phyloP scores from a whole-genome alignment of 2,797 vertebrate genomes.

The Phoebastria nigripes region DNA sequence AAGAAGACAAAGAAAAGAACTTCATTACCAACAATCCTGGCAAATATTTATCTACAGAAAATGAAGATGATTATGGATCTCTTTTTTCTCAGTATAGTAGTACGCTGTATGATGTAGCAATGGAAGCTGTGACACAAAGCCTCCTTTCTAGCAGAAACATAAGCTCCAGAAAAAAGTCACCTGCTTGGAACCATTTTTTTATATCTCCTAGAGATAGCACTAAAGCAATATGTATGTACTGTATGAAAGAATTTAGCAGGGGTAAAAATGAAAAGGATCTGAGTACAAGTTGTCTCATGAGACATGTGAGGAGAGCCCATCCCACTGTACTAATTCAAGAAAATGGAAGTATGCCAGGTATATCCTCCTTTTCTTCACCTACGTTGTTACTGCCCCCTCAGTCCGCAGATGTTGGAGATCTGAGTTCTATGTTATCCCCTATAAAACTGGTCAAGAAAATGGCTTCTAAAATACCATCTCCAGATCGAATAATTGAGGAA shows the following conservation, averaged over 20 bases:
- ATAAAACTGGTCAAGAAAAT: conserved; percentile 83
- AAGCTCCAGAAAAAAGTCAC: conserved; percentile 93
- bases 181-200: conserved; percentile 98
- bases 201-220: conserved; percentile 97
- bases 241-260: conserved; percentile 98
- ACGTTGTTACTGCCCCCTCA: conserved; percentile 64
- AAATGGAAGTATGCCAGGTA: conserved; percentile 74
- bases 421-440: conserved; percentile 77
- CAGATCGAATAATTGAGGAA: conserved; percentile 81
- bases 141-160: conserved; percentile 88
- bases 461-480: conserved; percentile 83
- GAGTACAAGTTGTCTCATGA: conserved; percentile 98
- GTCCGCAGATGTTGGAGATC: conserved; percentile 62
- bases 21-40: conserved; percentile 77
- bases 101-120: conserved; percentile 94
- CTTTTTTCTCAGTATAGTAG: conserved; percentile 92
- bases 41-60: conserved; percentile 80
- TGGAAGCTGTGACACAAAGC: conserved; percentile 98
- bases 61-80: conserved; percentile 86
- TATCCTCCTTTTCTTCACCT: conserved; percentile 70
- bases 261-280: conserved; percentile 99
- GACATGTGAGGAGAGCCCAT: conserved; percentile 94
- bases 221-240: conserved; percentile 98
- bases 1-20: conserved; percentile 71
- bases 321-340: conserved; percentile 89